Evolutionary conservation across 2,888 invertebrate species (phyloP), one percentile per base, ranked within the genome.

Genomic region (Campoplex nolae): DNA sequence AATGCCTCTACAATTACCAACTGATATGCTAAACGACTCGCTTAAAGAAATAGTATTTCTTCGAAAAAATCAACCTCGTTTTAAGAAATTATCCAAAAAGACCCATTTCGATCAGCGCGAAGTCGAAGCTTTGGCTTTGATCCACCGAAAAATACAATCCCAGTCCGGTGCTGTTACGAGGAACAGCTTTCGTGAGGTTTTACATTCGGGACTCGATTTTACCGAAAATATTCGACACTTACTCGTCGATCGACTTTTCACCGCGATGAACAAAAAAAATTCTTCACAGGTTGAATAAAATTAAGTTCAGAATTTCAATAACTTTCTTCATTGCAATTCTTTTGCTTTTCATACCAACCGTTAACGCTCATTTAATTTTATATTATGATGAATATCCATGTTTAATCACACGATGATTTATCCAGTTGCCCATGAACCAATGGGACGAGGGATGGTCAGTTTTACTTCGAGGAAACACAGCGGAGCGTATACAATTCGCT

Each of bases 401-500:
- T 45, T 45, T 45, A 70, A 45, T 42, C 23, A 13, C 11, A 70
- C 38, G 0, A 65, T 70, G 32, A 23, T 45, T 77, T 51, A 48
- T 76, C 32, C 67, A 88, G 85, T 65, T 89, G 56, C 58, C 88
- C 3, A 32, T 84, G 62, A 90, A 92, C 11, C 88, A 92, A 65
- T 94, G 93, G 93, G 88, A 91, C 38, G 87, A 88, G 28, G 96
- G 96, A 0, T 92, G 96, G 79, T 96, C 96, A 2, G 93, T 95
- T 13, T 94, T 96, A 88, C 93, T 96, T 13, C 94, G 95, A 62
- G 96, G 96, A 18, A 95, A 93, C 1, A 85, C 95, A 16, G 95
- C 96, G 0, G 96, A 96, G 90, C 95, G 95, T 89, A 95, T 92
- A 45, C 75, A 89, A 42, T 93, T 93, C 76, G 92, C 92, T 28